Base-by-base conservation (phyloP, 2,113 vertebrate species). In the Gymnarchus niloticus region DNA sequence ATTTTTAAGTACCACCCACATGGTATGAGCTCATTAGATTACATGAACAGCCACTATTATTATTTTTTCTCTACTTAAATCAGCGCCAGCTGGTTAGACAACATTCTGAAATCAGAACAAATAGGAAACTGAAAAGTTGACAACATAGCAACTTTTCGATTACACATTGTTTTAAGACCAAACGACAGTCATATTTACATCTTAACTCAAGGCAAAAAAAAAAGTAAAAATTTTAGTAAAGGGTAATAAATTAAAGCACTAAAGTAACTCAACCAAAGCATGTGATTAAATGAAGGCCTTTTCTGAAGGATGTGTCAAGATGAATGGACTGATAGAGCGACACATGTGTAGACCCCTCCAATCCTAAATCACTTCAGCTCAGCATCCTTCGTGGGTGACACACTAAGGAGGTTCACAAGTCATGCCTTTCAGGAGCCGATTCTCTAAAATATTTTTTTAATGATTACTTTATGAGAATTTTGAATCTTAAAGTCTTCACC, bases 21-120 rank as follows among this genome's bases (percentile, higher is more conserved):
- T 77, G 52, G 44, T 83, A 49, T 78, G 59, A 84, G 56, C 81
- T 57, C 33, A 41, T 85, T 81, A 82, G 54, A 86, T 81, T 65
- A 48, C 83, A 81, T 87, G 41, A 73, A 84, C 57, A 86, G 48
- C 77, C 85, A 73, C 87, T 51, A 81, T 56, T 37, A 19, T 69
- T 69, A 65, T 73, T 73, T 69, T 78, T 48, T 56, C 78, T 41
- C 69, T 80, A 88, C 73, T 78, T 59, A 46, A 88, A 81, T 86
- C 82, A 81, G 81, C 85, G 8, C 69, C 81, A 65, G 69, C 82
- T 84, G 73, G 82, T 84, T 80, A 84, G 85, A 85, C 81, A n/a
- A 80, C 82, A 61, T 85, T 87, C 84, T 86, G 49, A 86, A 85
- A 87, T 78, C 59, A 86, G n/a, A 84, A 69, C 76, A 54, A 54